Evolutionary conservation across 2,888 invertebrate species (phyloP).

Genomic region (Clistopyga incitator): DNA sequence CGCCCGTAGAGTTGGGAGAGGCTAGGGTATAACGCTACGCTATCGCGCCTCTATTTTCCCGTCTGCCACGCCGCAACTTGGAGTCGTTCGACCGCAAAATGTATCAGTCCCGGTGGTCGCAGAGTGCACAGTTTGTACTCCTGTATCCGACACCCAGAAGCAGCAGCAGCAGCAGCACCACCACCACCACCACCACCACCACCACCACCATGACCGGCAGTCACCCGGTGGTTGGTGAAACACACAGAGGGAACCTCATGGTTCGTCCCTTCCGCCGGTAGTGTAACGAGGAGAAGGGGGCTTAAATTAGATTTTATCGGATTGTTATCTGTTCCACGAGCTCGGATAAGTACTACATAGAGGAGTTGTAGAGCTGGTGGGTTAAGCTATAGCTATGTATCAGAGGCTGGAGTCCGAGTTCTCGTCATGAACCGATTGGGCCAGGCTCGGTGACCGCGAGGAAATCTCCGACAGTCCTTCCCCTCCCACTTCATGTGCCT

Average conservation of each 20-base stretch:
- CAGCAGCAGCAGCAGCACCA: too few species aligned
- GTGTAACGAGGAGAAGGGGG: constrained; percentile 49
- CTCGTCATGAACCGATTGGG: constrained; percentile 59
- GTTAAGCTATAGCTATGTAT: constrained; percentile 38
- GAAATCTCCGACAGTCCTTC: constrained; percentile 51
- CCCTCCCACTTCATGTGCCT: constrained; percentile 1
- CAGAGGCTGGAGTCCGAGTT: constrained; percentile 3
- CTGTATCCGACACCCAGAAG: constrained; percentile 3
- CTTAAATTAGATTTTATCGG: constrained; percentile 81
- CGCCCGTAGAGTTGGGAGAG: constrained; percentile 10
- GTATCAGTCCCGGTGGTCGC: constrained; percentile 77
- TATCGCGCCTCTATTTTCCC: constrained; percentile 76
- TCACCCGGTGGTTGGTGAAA: constrained; percentile 51
- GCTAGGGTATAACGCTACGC: constrained; percentile 49
- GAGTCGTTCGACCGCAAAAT: constrained; percentile 79
- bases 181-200: too few species aligned
- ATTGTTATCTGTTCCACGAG: constrained; percentile 77
- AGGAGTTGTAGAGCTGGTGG: constrained; percentile 34
- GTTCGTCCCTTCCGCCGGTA: not conserved
- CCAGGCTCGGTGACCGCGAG: constrained; percentile 43
- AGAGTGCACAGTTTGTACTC: constrained; percentile 63
- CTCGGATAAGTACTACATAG: constrained; percentile 67
- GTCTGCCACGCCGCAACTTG: constrained; percentile 75
- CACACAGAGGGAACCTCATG: constrained; percentile 15
- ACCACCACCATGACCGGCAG: constrained; percentile 29